Base-by-base conservation (phyloP, 1,140 invertebrate genomes). In the Eurytemora carolleeae region DNA sequence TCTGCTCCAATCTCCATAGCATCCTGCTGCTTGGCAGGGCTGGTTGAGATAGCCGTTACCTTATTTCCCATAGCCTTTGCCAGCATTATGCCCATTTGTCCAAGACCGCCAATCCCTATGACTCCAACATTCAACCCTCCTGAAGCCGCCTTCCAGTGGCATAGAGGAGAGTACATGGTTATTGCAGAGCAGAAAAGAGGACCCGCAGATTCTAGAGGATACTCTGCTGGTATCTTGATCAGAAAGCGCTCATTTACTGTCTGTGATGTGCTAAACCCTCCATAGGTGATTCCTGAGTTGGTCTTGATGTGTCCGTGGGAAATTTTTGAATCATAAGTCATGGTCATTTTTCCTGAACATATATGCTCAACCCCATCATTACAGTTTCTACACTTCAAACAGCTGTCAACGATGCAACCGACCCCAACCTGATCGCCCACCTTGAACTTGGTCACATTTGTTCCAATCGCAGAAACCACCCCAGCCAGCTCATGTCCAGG, bases 151-250 rank as follows among this genome's bases (percentile, higher is more conserved):
- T 25, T 25, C 23, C 25, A 31, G 3, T 59, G 12, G n/a, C 17
- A n/a, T 25, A 59, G 22, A 17, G 58, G 58, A 19, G 58, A 25
- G 25, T 59, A 59, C 58, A 59, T 59, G 58, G 58, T 59, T 1
- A 59, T 31, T 16, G 22, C 58, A 25, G 58, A 22, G 25, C 58
- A 59, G 22, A 59, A 31, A n/a, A 59, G 3, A 18, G 58, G 58
- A 18, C 58, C 58, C 24, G 58, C 58, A 18, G 1, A 2, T 3
- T 59, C 2, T 2, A 59, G 58, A n/a, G 23, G 23, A 31, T 54
- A 59, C 1, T 18, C 58, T 17, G 24, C 58, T 19, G 58, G 58
- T 18, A 59, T 59, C 23, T 24, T 31, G n/a, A 31, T 19, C 1
- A 59, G 22, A 31, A n/a, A 59, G n/a, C 58, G 21, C 19, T 31